Base-by-base conservation (phyloP, 2,797 vertebrate species). In the Syngnathus acus region DNA sequence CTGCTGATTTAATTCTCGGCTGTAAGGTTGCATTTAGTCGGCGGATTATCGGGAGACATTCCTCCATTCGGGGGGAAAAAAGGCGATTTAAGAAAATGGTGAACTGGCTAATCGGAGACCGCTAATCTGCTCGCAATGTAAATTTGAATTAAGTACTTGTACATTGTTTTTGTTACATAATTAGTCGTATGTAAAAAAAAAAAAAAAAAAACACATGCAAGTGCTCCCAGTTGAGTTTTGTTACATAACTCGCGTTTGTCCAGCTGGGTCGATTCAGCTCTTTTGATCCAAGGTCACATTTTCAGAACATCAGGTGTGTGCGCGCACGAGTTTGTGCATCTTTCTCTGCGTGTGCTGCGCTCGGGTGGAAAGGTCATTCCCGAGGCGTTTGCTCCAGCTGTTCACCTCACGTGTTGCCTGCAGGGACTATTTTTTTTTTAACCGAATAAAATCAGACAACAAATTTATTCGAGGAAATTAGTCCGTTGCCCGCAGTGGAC, bases 181-280 rank as follows among this genome's bases (percentile, higher is more conserved):
- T 85, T 82, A 68, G 76, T 73, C 23, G 57, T 26, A 65, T 39
- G 78, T 65, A 9, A 37, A 48, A 16, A 37, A 70, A 3, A 0
- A 43, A 13, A 13, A 43, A 43, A 0, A 10, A 26, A 26, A 42
- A 42, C 3, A 42, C 32, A 54, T 26, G 68, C 8, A 51, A 14
- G 19, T 11, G 6, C 50, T 2, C 54, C 64, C 68, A 57, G 53
- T 54, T 58, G 55, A 77, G 37, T 77, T 9, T 1, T 17, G 40
- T 84, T 81, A 78, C 53, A 43, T 73, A 81, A 80, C 7, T 19
- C 38, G 4, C 54, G 40, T 40, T 57, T 57, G 21, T 32, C 48
- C 47, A 43, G 45, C 63, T 32, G 59, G n/a, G 38, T 65, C 5
- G 0, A 43, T 23, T 59, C 62, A 10, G 70, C 37, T 40, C 59